phyloP scores from a whole-genome alignment of 2,113 vertebrate species.

The Cyprinus carpio region DNA sequence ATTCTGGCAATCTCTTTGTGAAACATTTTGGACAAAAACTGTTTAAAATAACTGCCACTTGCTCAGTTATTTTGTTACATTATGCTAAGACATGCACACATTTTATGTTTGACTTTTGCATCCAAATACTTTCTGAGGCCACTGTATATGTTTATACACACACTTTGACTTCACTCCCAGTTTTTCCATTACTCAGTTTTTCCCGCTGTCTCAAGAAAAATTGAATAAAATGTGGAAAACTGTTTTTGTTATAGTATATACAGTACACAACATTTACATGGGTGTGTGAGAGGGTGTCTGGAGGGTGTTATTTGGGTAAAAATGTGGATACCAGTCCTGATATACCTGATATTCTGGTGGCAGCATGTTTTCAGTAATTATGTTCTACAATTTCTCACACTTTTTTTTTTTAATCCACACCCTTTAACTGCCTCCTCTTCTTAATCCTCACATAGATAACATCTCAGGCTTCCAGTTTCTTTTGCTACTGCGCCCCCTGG shows the following conservation, averaged over 20 bases:
- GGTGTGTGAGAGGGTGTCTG: slow-evolving; percentile 12
- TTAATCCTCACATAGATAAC: slow-evolving; percentile 26
- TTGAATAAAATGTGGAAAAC: neutral
- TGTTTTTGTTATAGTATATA: neutral
- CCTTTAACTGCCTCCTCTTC: slow-evolving; percentile 33
- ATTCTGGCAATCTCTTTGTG: neutral
- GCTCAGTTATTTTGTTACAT: neutral
- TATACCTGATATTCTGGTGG: slow-evolving; percentile 49
- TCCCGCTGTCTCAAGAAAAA: neutral
- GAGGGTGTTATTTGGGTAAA: slow-evolving; percentile 39
- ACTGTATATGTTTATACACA: slow-evolving; percentile 9
- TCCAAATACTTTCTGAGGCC: slow-evolving; percentile 2
- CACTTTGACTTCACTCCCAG: neutral
- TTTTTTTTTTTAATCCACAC: slow-evolving; percentile 40
- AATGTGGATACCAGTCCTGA: slow-evolving; percentile 39
- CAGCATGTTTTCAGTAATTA: slow-evolving; percentile 32
- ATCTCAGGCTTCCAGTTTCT: slow-evolving; percentile 53
- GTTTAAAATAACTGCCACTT: neutral
- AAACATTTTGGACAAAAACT: neutral
- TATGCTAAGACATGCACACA: neutral
- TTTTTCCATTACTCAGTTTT: slow-evolving; percentile 13
- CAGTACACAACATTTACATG: neutral
- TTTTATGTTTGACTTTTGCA: neutral
- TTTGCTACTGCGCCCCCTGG: slow-evolving; percentile 75
- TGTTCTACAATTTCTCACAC: slow-evolving; percentile 53